Base-by-base conservation (phyloP, 2,888 invertebrate genomes). In the Dolomedes plantarius region DNA sequence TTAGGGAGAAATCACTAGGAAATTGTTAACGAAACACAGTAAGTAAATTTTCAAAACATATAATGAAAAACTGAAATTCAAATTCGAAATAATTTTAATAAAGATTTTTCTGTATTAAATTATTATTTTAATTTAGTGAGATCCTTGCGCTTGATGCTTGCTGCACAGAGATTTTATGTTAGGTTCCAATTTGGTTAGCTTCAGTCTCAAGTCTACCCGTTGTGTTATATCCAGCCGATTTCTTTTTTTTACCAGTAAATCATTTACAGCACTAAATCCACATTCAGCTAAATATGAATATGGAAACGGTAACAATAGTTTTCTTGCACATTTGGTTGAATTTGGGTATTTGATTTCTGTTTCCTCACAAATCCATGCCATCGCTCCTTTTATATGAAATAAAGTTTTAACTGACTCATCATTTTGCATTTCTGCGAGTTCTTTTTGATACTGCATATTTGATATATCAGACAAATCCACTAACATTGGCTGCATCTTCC, bases 61-160 rank as follows among this genome's bases (percentile, higher is more conserved):
- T n/a, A n/a, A n/a, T n/a, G n/a, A n/a, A n/a, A n/a, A n/a, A n/a
- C n/a, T n/a, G n/a, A n/a, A n/a, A n/a, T n/a, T n/a, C n/a, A n/a
- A n/a, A n/a, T n/a, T n/a, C n/a, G n/a, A n/a, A n/a, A n/a, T n/a
- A 36, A 36, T 36, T 36, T 7, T 36, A 36, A 71, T 41, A 41
- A 71, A 71, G 27, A 71, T 50, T 72, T 62, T 74, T 74, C 36
- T 74, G 23, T 62, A 62, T 5, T 74, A 74, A 74, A 74, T 74
- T 62, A 74, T 36, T 74, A 74, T 74, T 74, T 74, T 74, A 67
- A 65, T 65, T 75, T 65, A 79, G 19, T 79, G 72, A 71, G 79
- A 71, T 64, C 46, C 68, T 41, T 79, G 79, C 46, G 32, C n/a
- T n/a, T n/a, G n/a, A n/a, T n/a, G n/a, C 64, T 73, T 79, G 79